phyloP scores from a whole-genome alignment of 2,888 invertebrate genomes.

The Chloroclysta siterata region DNA sequence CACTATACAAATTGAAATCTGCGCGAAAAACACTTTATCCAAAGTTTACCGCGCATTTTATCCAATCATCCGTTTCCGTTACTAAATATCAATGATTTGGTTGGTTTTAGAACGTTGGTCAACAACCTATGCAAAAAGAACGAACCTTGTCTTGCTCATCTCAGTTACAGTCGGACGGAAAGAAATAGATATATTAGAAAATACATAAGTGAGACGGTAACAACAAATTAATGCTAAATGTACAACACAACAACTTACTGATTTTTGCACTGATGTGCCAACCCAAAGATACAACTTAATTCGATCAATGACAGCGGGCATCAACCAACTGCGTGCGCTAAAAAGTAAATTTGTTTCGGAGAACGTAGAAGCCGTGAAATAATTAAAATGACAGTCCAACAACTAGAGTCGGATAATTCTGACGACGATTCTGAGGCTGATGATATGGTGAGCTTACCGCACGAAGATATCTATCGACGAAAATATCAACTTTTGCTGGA shows the following conservation, averaged over 20 bases:
- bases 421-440: conserved; percentile 71
- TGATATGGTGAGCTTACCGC: conserved; percentile 83
- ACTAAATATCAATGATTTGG: neutral
- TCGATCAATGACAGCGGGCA: conserved; percentile 48
- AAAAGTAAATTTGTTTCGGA: conserved; percentile 75
- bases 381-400: conserved; percentile 85
- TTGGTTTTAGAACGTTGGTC: conserved; percentile 22
- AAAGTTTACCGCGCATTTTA: conserved; percentile 30
- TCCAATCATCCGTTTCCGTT: conserved; percentile 21
- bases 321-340: conserved; percentile 51
- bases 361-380: conserved; percentile 79
- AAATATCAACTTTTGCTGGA: conserved; percentile 90
- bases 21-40: conserved; percentile 24
- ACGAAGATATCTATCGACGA: conserved; percentile 88
- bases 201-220: conserved; percentile 1
- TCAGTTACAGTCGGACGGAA: conserved; percentile 1
- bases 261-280: conserved; percentile 34
- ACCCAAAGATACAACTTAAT: conserved; percentile 35
- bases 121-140: no score
- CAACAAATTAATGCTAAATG: conserved; percentile 5
- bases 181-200: neutral
- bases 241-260: neutral
- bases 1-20: conserved; percentile 42
- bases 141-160: no score
- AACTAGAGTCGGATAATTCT: conserved; percentile 82